Percentiles rank a stretch among this genome's conserved stretches.
Conservation (phyloP, 2,113 vertebrate genomes). For the Rallus limicola region DNA sequence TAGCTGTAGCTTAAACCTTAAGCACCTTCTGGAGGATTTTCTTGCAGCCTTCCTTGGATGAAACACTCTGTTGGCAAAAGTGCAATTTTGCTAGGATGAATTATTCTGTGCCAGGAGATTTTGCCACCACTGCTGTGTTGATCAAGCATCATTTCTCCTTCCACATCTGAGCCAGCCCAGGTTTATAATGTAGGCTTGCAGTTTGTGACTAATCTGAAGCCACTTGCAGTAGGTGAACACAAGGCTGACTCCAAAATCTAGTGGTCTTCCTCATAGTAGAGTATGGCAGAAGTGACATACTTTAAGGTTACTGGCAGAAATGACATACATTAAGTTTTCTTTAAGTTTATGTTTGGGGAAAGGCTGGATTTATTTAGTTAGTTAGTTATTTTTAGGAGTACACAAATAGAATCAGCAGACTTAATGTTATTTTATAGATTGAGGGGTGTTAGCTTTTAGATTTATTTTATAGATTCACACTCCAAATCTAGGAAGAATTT, state of each 20-base stretch:
- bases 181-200: background rate
- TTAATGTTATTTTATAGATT: background rate
- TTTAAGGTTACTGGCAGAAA: background rate
- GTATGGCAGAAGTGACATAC: background rate
- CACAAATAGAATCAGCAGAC: background rate
- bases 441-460: background rate
- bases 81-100: background rate
- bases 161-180: background rate
- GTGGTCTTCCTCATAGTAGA: background rate
- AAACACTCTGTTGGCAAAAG: background rate
- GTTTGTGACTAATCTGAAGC: background rate
- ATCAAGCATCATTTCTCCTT: background rate
- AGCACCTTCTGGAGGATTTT: background rate
- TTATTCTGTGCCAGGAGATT: background rate
- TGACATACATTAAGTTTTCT: background rate
- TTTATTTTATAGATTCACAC: background rate
- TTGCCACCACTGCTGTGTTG: background rate
- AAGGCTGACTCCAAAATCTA: background rate
- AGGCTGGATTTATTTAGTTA: background rate
- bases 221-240: background rate
- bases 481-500: background rate
- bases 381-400: background rate
- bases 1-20: background rate
- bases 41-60: accelerated
- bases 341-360: background rate